A percentile compares a stretch with the other conserved stretches of the same genome.
These are phyloP conservation scores for Lasius fuliginosus DNA, from an alignment of 2,888 invertebrate species.

Conservation along the genomic window DNA sequence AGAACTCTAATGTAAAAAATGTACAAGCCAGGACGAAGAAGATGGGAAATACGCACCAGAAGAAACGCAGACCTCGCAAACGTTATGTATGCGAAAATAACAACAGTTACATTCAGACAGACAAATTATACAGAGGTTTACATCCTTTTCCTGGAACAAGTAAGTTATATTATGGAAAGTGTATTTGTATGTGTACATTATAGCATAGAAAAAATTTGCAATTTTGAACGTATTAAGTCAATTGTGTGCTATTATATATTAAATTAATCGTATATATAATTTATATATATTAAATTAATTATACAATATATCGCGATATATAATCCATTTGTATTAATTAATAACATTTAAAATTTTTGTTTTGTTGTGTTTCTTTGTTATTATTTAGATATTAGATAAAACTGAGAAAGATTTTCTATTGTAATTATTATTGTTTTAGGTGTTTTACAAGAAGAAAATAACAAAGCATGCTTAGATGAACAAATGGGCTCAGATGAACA, in stretches of 20 bases:
- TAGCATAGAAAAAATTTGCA: background rate
- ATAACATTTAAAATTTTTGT: background rate
- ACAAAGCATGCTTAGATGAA: background rate
- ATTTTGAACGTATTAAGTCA: background rate
- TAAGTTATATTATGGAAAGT: constrained; percentile 61
- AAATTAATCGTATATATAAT: constrained; percentile 1
- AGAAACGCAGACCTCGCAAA: constrained; percentile 67
- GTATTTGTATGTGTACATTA: background rate
- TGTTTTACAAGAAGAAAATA: constrained; percentile 33
- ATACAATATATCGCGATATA: background rate
- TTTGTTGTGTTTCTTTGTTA: background rate
- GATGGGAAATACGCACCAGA: constrained; percentile 85
- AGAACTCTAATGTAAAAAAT: constrained; percentile 78
- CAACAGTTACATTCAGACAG: background rate
- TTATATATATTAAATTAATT: constrained; percentile 20
- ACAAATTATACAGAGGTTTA: constrained; percentile 83
- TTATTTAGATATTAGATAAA: constrained; percentile 3
- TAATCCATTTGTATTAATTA: constrained; percentile 3
- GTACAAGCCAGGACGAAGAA: constrained; percentile 55
- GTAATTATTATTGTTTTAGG: constrained; percentile 44
- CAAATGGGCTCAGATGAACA: background rate
- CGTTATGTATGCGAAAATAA: constrained; percentile 32
- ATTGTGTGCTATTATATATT: background rate
- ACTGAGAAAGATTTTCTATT: background rate
- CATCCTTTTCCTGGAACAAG: constrained; percentile 87